Conservation (phyloP, 2,113 vertebrate genomes). For the Sprattus sprattus region DNA sequence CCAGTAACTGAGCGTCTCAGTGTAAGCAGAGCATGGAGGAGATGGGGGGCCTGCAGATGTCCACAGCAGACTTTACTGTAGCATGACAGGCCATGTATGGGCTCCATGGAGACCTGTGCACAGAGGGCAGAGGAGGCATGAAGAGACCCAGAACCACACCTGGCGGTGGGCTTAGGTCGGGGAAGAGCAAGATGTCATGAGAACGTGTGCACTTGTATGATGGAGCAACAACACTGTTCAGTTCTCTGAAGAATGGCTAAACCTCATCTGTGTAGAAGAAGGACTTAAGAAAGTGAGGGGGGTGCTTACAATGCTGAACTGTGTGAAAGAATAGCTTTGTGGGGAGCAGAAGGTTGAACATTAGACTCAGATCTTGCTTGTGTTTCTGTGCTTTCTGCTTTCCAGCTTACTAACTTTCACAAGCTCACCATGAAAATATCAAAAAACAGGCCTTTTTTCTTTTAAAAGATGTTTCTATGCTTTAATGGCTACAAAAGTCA, state of each 20-base stretch:
- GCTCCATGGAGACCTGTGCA: constrained; percentile 38
- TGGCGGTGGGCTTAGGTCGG: background rate
- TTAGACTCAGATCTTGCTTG: background rate
- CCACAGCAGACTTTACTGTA: constrained; percentile 58
- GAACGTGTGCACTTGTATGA: background rate
- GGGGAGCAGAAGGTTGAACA: background rate
- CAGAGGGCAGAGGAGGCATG: background rate
- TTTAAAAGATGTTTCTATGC: background rate
- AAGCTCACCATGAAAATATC: background rate
- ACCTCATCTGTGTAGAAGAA: background rate
- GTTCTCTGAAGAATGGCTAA: background rate
- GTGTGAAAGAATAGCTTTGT: background rate
- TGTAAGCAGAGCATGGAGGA: constrained; percentile 52
- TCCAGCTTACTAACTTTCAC: background rate
- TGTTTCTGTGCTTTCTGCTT: background rate
- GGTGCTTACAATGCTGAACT: background rate
- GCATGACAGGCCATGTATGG: constrained; percentile 35
- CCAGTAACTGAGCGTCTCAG: constrained; percentile 38
- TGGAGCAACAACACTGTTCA: background rate
- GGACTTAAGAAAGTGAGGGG: background rate
- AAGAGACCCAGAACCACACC: constrained; percentile 4
- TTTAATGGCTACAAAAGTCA: background rate
- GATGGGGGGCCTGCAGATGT: constrained; percentile 45
- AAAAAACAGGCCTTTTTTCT: background rate
- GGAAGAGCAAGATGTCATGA: background rate